These are phyloP conservation scores for Aegithalos caudatus DNA, from an alignment of 2,113 vertebrate species.

Conservation along the genomic window DNA sequence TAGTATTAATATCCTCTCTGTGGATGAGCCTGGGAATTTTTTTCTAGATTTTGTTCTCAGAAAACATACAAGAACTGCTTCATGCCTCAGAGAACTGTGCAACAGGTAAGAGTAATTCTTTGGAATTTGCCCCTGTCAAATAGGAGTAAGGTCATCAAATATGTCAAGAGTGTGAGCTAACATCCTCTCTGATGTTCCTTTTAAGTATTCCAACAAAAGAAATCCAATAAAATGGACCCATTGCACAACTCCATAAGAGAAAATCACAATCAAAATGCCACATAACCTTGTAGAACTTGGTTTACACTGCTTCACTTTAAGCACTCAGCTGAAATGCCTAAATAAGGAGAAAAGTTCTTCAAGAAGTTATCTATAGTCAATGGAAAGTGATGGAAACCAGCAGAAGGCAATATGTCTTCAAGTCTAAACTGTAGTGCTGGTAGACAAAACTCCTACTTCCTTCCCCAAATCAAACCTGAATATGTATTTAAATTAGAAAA, in stretches of 20 bases:
- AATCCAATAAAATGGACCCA: neutral
- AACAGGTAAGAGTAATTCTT: neutral
- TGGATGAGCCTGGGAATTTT: neutral
- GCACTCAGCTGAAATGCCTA: neutral
- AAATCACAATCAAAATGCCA: neutral
- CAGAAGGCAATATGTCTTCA: neutral
- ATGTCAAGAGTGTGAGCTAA: neutral
- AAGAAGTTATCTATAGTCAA: neutral
- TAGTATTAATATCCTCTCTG: neutral
- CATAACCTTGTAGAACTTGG: neutral
- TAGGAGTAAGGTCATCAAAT: neutral
- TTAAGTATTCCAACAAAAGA: neutral
- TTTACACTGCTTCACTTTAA: neutral
- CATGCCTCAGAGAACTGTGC: neutral
- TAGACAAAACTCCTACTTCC: neutral
- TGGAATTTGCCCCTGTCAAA: neutral
- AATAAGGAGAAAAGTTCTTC: neutral
- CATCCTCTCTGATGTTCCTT: neutral
- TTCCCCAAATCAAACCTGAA: neutral
- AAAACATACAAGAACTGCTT: neutral
- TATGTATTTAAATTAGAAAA: neutral
- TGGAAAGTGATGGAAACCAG: neutral
- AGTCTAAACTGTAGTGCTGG: neutral
- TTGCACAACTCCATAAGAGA: neutral
- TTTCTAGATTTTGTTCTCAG: neutral